Percentiles rank a stretch among this genome's conserved stretches.
Conservation (phyloP, 2,888 invertebrate species). For the Podotricha telesiphe region DNA sequence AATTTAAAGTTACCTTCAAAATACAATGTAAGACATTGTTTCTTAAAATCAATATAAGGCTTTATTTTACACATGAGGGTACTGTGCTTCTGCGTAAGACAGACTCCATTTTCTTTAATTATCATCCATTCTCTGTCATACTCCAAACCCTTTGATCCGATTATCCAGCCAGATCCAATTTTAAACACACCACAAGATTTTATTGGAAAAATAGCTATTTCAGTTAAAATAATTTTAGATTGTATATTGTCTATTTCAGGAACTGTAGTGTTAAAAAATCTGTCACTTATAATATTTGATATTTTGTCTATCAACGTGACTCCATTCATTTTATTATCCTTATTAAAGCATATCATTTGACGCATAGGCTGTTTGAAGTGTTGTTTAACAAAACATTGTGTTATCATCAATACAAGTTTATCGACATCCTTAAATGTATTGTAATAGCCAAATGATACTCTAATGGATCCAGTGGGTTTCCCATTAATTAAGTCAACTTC, state of each 20-base stretch:
- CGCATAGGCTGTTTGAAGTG: conserved; percentile 63
- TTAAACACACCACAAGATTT: conserved; percentile 95
- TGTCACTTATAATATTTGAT: conserved; percentile 30
- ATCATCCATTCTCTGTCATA: conserved; percentile 98
- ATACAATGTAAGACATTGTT: conserved; percentile 79
- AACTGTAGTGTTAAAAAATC: conserved; percentile 39
- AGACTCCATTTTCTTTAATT: conserved; percentile 90
- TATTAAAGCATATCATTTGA: conserved; percentile 44
- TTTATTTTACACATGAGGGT: conserved; percentile 90
- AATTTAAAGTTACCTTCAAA: conserved; percentile 82
- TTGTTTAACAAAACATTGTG: conserved; percentile 87
- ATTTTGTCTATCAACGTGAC: conserved; percentile 29
- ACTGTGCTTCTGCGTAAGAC: conserved; percentile 94
- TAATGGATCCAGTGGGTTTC: conserved; percentile 94
- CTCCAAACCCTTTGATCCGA: conserved; percentile 90
- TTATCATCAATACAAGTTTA: conserved; percentile 88
- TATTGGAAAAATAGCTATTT: conserved; percentile 89
- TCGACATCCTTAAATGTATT: conserved; percentile 89
- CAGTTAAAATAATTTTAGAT: conserved; percentile 57
- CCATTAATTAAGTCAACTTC: conserved; percentile 93
- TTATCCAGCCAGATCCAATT: conserved; percentile 86
- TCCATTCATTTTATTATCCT: conserved; percentile 19
- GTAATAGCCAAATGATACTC: conserved; percentile 97
- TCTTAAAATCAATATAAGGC: conserved; percentile 87
- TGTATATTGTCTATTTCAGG: conserved; percentile 43